These are phyloP conservation scores for Drosophila gaucha DNA, from an alignment of 2,888 invertebrate genomes.

Conservation along the genomic window DNA sequence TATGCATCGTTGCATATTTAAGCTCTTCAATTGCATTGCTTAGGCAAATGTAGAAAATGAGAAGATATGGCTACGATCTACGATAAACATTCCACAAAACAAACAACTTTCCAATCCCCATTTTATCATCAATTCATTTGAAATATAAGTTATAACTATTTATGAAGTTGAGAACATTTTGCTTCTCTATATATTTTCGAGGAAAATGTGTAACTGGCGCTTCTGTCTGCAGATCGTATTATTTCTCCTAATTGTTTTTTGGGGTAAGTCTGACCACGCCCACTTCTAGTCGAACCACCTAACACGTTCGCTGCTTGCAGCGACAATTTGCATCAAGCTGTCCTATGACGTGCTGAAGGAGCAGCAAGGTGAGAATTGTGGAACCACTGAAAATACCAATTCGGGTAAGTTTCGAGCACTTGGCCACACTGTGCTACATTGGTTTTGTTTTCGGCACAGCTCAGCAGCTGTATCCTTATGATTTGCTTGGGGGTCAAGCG, in stretches of 20 bases:
- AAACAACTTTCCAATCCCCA: too few relatives aligned
- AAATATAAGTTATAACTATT: too few relatives aligned
- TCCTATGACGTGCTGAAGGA: background rate
- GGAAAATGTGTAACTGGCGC: conserved; percentile 16
- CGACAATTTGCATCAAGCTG: conserved; percentile 1
- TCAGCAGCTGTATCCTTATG: background rate
- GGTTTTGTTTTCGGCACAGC: background rate
- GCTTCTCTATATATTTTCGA: background rate
- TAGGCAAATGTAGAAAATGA: too few relatives aligned
- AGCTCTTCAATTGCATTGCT: too few relatives aligned
- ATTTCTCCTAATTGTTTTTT: background rate
- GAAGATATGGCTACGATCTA: too few relatives aligned
- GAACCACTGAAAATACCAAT: background rate
- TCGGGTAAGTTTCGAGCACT: background rate
- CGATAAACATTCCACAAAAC: too few relatives aligned
- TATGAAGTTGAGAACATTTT: too few relatives aligned
- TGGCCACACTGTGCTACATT: background rate
- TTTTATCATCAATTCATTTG: too few relatives aligned
- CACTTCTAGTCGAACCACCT: rapidly evolving
- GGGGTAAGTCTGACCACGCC: conserved; percentile 12
- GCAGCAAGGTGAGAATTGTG: background rate
- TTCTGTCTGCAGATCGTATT: conserved; percentile 7
- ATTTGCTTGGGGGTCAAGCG: background rate
- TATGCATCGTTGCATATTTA: too few relatives aligned
- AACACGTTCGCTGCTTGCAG: background rate